A percentile compares a stretch with the other conserved stretches of the same genome.
phyloP scores from a whole-genome alignment of 2,888 invertebrate genomes.

The Cheilosia impressa region DNA sequence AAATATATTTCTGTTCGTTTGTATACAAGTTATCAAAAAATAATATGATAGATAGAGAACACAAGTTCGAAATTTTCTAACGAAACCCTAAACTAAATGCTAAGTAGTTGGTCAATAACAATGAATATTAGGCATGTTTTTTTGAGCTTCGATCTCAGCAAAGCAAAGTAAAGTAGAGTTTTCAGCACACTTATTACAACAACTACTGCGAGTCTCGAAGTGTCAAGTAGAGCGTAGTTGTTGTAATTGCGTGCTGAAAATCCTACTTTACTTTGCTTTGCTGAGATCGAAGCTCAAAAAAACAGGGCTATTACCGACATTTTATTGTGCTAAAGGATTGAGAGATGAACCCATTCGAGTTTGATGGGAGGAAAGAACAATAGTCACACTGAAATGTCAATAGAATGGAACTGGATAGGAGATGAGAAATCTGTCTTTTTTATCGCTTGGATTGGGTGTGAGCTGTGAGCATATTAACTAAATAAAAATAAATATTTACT shows the following conservation, averaged over 20 bases:
- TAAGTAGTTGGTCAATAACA: slow-evolving; percentile 41
- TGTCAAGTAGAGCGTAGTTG: no score
- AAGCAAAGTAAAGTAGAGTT: no score
- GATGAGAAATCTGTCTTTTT: slow-evolving; percentile 27
- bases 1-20: slow-evolving; percentile 70
- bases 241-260: no score
- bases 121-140: no score
- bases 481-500: slow-evolving; percentile 69
- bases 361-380: background rate
- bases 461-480: slow-evolving; percentile 55
- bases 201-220: no score
- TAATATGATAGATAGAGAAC: slow-evolving; percentile 36
- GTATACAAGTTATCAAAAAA: slow-evolving; percentile 69
- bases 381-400: slow-evolving; percentile 1
- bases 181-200: no score
- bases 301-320: background rate
- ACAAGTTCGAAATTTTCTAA: slow-evolving; percentile 6
- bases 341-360: background rate
- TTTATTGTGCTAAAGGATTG: slow-evolving; percentile 25
- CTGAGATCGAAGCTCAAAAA: no score
- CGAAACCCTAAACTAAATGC: slow-evolving; percentile 39
- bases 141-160: no score
- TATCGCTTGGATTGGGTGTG: slow-evolving; percentile 18
- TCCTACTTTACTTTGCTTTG: no score
- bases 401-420: background rate